Conservation (phyloP, 2,113 vertebrate species). For the Odobenus rosmarus region DNA sequence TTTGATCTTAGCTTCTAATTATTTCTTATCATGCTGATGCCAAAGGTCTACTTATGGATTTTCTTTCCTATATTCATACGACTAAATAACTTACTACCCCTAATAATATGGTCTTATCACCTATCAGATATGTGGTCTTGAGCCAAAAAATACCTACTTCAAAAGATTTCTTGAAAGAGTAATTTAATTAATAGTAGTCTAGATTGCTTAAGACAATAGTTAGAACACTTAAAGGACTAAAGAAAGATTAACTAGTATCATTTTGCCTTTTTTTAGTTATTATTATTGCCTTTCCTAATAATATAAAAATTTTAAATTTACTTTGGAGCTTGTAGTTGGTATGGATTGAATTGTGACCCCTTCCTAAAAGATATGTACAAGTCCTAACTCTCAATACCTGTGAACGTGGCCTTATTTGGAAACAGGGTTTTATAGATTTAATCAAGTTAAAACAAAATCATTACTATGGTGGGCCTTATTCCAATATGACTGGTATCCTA, state of each 20-base stretch:
- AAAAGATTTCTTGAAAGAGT: not conserved
- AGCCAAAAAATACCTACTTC: not conserved
- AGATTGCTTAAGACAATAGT: not conserved
- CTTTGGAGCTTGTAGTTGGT: not conserved
- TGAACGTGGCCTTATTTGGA: not conserved
- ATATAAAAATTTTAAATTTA: not conserved
- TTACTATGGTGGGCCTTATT: not conserved
- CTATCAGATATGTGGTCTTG: not conserved
- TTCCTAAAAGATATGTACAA: not conserved
- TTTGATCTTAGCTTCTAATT: not conserved
- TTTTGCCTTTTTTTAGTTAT: not conserved
- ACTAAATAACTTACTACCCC: not conserved
- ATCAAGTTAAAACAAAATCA: not conserved
- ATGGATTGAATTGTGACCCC: not conserved
- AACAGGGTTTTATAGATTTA: not conserved
- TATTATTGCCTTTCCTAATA: not conserved
- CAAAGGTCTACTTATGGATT: not conserved
- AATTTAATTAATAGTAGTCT: not conserved
- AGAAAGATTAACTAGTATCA: not conserved
- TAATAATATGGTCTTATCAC: not conserved
- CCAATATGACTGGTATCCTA: not conserved
- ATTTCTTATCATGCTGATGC: not conserved
- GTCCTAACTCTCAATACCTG: not conserved
- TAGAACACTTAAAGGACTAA: not conserved
- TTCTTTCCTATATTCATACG: not conserved